These are phyloP conservation scores for Pandemis corylana DNA, from an alignment of 2,888 invertebrate genomes.

Conservation along the genomic window DNA sequence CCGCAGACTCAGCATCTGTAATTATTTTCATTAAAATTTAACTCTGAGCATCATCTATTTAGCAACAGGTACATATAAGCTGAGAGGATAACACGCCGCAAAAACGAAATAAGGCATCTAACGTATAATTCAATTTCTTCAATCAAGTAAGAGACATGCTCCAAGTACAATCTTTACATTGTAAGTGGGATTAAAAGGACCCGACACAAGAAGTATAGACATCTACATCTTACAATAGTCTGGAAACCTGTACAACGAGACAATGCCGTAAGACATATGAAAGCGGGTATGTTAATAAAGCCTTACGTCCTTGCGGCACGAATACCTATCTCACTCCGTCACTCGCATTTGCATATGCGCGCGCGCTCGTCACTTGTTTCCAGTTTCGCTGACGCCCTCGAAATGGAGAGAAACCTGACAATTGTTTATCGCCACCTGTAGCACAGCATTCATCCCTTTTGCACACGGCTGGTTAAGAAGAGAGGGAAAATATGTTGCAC, in stretches of 20 bases:
- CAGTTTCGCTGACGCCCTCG: constrained; percentile 51
- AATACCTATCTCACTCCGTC: constrained; percentile 57
- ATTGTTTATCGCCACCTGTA: background rate
- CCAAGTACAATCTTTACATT: background rate
- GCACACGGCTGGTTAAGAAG: too few relatives aligned
- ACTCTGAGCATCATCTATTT: too few relatives aligned
- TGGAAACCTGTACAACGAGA: constrained; percentile 9
- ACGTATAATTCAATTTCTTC: too few relatives aligned
- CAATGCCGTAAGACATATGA: constrained; percentile 16
- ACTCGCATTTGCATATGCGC: constrained; percentile 57
- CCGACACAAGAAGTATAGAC: background rate
- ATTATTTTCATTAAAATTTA: too few relatives aligned
- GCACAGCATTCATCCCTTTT: too few relatives aligned
- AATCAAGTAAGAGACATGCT: background rate
- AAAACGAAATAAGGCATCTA: too few relatives aligned
- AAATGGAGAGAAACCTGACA: constrained; percentile 57
- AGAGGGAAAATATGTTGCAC: too few relatives aligned
- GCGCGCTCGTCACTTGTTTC: constrained; percentile 44
- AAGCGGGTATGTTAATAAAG: constrained; percentile 43
- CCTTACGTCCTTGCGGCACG: constrained; percentile 58
- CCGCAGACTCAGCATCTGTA: too few relatives aligned
- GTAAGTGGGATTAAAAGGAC: background rate
- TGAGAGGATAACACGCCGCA: too few relatives aligned
- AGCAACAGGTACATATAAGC: too few relatives aligned
- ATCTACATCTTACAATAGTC: background rate